Conservation (phyloP, 2,797 vertebrate species). For the Danio jaintianensis region DNA sequence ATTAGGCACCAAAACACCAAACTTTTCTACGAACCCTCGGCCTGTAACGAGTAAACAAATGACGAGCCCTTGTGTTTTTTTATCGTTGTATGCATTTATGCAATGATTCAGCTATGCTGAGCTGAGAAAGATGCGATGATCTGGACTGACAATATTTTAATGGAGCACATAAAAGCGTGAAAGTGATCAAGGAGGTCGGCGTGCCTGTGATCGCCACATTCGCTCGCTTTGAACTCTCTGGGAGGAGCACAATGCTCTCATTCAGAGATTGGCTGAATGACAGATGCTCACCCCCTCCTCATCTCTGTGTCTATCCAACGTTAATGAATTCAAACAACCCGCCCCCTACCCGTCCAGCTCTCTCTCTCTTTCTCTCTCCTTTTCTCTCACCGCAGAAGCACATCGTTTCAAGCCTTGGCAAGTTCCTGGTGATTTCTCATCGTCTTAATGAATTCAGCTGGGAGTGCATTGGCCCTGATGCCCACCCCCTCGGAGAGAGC, state of each 20-base stretch:
- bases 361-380: conserved; percentile 64
- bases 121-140: conserved; percentile 84
- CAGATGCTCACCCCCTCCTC: conserved; percentile 28
- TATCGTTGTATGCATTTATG: conserved; percentile 27
- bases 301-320: conserved; percentile 65
- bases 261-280: conserved; percentile 74
- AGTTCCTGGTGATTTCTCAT: conserved; percentile 82
- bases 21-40: conserved; percentile 17
- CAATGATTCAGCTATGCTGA: conserved; percentile 73
- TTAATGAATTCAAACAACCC: conserved; percentile 81
- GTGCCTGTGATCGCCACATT: conserved; percentile 79
- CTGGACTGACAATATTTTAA: conserved; percentile 86
- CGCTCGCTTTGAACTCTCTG: conserved; percentile 84
- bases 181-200: conserved; percentile 87
- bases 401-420: conserved; percentile 84
- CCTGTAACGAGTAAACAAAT: conserved; percentile 24
- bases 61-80: conserved; percentile 19
- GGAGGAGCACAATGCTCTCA: conserved; percentile 81
- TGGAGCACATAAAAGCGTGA: conserved; percentile 83
- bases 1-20: conserved; percentile 11
- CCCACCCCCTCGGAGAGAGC: conserved; percentile 68
- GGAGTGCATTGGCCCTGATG: conserved; percentile 86
- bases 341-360: conserved; percentile 63
- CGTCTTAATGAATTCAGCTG: conserved; percentile 91
- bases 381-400: conserved; percentile 74